These are phyloP conservation scores for Prionace glauca DNA, from an alignment of 2,797 vertebrate species.

Conservation along the genomic window DNA sequence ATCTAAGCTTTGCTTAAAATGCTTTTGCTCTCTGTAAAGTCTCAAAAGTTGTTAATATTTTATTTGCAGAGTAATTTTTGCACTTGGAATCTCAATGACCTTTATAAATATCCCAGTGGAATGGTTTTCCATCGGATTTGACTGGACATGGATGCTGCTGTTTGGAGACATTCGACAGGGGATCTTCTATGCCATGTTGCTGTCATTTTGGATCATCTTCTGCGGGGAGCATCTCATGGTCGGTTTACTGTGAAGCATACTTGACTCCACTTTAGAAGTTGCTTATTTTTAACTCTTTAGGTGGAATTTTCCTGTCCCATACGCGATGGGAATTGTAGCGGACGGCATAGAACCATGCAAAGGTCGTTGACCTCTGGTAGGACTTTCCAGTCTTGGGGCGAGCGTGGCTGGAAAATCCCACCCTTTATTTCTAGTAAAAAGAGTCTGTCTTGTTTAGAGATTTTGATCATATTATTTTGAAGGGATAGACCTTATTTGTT, in stretches of 20 bases:
- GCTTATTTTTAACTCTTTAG: neutral
- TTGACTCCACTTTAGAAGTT: neutral
- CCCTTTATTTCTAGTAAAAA: neutral
- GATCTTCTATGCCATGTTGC: slow-evolving; percentile 92
- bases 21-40: neutral
- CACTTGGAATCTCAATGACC: slow-evolving; percentile 93
- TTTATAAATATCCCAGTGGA: slow-evolving; percentile 97
- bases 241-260: slow-evolving; percentile 42
- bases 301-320: too few relatives aligned
- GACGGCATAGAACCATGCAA: too few relatives aligned
- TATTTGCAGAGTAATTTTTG: slow-evolving; percentile 78
- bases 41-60: slow-evolving; percentile 25
- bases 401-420: too few relatives aligned
- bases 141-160: slow-evolving; percentile 98
- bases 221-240: slow-evolving; percentile 99
- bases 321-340: too few relatives aligned
- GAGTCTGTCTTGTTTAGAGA: neutral
- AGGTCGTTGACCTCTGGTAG: too few relatives aligned
- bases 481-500: neutral
- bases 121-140: slow-evolving; percentile 93
- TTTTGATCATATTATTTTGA: neutral
- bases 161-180: slow-evolving; percentile 95
- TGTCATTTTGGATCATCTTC: slow-evolving; percentile 98
- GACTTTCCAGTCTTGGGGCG: too few relatives aligned
- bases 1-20: neutral